A percentile compares a stretch with the other conserved stretches of the same genome.
phyloP scores from a whole-genome alignment of 2,888 invertebrate species.

The Eristalinus aeneus region DNA sequence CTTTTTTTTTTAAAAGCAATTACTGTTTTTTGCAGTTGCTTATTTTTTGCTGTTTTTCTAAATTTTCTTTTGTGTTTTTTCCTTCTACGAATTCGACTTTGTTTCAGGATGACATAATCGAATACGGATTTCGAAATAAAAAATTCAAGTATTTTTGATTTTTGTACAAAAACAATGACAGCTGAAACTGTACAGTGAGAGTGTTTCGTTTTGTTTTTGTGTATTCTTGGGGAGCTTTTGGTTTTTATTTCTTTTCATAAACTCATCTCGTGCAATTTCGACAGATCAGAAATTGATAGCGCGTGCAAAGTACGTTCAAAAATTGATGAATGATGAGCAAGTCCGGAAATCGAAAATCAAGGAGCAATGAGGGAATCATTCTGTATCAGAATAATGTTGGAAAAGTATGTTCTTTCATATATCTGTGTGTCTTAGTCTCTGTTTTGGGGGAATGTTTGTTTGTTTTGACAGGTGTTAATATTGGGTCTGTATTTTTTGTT shows the following conservation, averaged over 20 bases:
- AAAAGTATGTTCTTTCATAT: constrained; percentile 51
- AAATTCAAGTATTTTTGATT: constrained; percentile 29
- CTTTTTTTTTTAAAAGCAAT: constrained; percentile 12
- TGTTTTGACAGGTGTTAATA: constrained; percentile 22
- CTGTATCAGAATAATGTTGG: constrained; percentile 69
- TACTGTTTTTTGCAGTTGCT: background rate
- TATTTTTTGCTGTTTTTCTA: constrained; percentile 3
- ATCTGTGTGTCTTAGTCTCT: background rate
- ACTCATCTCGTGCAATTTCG: constrained; percentile 56
- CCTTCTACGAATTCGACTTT: background rate
- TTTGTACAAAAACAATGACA: constrained; percentile 37
- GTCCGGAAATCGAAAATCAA: constrained; percentile 71
- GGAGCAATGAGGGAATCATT: constrained; percentile 75
- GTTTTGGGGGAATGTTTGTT: no score
- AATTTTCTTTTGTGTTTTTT: background rate
- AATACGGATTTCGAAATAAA: constrained; percentile 50
- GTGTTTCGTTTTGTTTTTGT: background rate
- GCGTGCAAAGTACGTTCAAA: background rate
- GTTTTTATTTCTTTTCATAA: constrained; percentile 19
- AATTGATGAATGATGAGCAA: constrained; percentile 48
- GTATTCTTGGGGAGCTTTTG: background rate
- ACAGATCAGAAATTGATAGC: constrained; percentile 39
- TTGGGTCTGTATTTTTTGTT: constrained; percentile 6
- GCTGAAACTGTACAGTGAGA: constrained; percentile 17
- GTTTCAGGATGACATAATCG: constrained; percentile 57